phyloP scores from a whole-genome alignment of 2,113 vertebrate genomes.

The Hystrix cristata region DNA sequence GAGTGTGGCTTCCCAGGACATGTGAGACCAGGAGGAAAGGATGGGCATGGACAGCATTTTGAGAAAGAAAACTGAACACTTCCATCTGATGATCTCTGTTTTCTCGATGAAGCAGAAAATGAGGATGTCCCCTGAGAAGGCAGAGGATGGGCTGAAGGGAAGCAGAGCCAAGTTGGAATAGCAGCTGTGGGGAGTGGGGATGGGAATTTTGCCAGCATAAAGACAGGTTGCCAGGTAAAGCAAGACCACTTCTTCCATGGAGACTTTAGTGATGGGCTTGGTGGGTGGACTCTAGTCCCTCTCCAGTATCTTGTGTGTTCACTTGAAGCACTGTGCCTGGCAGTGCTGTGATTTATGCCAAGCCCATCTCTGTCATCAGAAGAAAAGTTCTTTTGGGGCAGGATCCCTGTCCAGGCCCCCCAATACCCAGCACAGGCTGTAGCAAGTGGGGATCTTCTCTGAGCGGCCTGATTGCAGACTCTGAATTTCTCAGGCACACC shows the following conservation, averaged over 20 bases:
- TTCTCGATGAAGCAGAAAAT: conserved; percentile 74
- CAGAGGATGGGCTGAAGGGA: conserved; percentile 9
- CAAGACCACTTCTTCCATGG: neutral
- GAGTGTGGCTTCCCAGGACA: neutral
- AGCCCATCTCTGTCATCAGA: neutral
- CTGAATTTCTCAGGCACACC: neutral
- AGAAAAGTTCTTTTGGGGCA: neutral
- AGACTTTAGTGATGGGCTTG: neutral
- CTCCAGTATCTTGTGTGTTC: neutral
- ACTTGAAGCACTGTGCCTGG: neutral
- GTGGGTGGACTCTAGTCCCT: accelerated
- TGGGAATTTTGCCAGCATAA: neutral
- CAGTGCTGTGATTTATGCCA: neutral
- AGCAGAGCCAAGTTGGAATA: conserved; percentile 20
- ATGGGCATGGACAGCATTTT: neutral
- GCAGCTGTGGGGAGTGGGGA: neutral
- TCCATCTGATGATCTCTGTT: conserved; percentile 53
- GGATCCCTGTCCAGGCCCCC: neutral
- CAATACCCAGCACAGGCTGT: neutral
- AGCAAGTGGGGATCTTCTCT: neutral
- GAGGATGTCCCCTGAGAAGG: conserved; percentile 61
- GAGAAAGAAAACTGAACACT: neutral
- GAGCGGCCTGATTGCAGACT: neutral
- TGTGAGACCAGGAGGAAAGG: neutral
- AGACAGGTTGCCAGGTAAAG: neutral